These are phyloP conservation scores for Podiceps cristatus DNA, from an alignment of 2,113 vertebrate species.

Conservation along the genomic window DNA sequence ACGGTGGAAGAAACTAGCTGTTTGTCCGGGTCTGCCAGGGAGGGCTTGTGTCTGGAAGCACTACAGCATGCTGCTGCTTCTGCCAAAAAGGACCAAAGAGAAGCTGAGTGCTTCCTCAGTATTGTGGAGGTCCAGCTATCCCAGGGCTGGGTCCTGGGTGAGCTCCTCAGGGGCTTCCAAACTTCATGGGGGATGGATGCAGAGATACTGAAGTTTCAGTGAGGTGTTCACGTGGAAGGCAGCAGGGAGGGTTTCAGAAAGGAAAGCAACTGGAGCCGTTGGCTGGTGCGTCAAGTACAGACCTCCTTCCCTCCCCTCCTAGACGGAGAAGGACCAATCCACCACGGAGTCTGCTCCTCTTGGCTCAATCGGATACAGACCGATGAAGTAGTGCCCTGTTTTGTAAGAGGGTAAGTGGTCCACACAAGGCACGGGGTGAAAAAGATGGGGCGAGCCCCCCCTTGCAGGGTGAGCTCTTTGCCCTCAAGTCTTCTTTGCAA, in stretches of 20 bases:
- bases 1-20: background rate
- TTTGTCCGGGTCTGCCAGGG: background rate
- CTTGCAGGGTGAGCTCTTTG: background rate
- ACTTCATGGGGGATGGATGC: background rate
- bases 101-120: background rate
- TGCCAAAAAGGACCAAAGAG: background rate
- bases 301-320: background rate
- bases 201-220: background rate
- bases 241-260: background rate
- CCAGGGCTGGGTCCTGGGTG: background rate
- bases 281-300: background rate
- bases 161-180: background rate
- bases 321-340: slow-evolving; percentile 92
- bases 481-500: background rate
- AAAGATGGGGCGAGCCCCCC: background rate
- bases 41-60: background rate
- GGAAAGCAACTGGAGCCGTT: accelerated
- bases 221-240: background rate
- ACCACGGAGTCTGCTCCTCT: slow-evolving; percentile 96
- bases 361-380: slow-evolving; percentile 94
- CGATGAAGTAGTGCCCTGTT: slow-evolving; percentile 92
- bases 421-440: background rate
- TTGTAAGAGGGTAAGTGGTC: slow-evolving; percentile 90
- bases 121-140: background rate
- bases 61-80: background rate